Conservation (phyloP, 23 tunicate genomes). For the Styela clava region DNA sequence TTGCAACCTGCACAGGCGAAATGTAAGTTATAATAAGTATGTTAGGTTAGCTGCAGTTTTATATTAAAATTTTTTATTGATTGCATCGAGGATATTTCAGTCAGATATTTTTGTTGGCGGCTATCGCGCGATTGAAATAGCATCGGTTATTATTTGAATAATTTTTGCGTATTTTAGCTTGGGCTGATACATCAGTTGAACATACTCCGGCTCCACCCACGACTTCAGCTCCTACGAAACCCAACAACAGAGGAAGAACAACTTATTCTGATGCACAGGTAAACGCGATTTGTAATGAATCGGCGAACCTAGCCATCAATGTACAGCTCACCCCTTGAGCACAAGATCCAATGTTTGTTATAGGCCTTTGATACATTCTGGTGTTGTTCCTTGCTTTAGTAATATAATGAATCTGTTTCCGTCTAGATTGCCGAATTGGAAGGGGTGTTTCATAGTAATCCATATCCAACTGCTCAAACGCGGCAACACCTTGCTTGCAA, state of each 20-base stretch:
- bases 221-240: neutral
- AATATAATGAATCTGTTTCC: neutral
- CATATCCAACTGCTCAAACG: slow-evolving; percentile 77
- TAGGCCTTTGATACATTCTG: too few species aligned
- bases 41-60: too few species aligned
- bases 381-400: neutral
- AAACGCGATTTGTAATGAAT: neutral
- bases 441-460: slow-evolving; percentile 48
- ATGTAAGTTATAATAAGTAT: neutral
- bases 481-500: slow-evolving; percentile 59
- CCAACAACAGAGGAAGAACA: slow-evolving; percentile 61
- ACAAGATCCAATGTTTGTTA: neutral
- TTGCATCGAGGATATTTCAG: too few species aligned
- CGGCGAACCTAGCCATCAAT: neutral
- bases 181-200: slow-evolving; percentile 4
- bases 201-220: neutral
- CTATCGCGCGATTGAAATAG: too few species aligned
- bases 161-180: too few species aligned
- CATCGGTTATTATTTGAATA: too few species aligned
- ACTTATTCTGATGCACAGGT: slow-evolving; percentile 79
- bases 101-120: too few species aligned
- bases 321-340: neutral
- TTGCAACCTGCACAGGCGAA: neutral
- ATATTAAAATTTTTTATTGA: too few species aligned
- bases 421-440: slow-evolving; percentile 66